Percentiles rank a stretch among this genome's conserved stretches.
phyloP scores from a whole-genome alignment of 1,140 invertebrate species.

The Meteorus sp. region DNA sequence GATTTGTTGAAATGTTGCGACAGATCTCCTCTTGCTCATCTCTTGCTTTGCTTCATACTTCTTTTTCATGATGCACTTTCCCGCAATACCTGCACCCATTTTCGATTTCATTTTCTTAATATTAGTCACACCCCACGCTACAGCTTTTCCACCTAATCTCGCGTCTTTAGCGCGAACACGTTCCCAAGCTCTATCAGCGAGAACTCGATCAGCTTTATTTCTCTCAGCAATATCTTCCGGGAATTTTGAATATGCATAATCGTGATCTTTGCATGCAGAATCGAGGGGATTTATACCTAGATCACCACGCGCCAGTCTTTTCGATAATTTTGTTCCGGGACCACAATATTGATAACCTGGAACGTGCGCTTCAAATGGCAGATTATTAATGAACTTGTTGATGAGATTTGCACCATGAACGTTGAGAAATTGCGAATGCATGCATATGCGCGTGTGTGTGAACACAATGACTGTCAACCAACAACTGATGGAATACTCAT shows the following conservation, averaged over 20 bases:
- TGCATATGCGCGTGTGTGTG: not conserved
- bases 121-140: slow-evolving; percentile 40
- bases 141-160: slow-evolving; percentile 39
- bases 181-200: slow-evolving; percentile 48
- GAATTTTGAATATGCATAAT: slow-evolving; percentile 47
- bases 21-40: too few species aligned
- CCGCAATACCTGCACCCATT: too few species aligned
- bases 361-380: too few species aligned
- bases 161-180: slow-evolving; percentile 47
- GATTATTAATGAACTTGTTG: not conserved
- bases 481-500: not conserved
- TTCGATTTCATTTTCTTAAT: slow-evolving; percentile 38
- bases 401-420: not conserved
- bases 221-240: not conserved
- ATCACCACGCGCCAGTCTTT: too few species aligned
- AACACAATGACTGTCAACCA: not conserved
- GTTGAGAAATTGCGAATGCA: not conserved
- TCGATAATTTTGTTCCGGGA: too few species aligned
- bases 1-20: too few species aligned
- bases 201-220: slow-evolving; percentile 46
- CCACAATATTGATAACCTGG: too few species aligned
- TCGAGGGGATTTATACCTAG: slow-evolving; percentile 26
- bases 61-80: too few species aligned
- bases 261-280: slow-evolving; percentile 27
- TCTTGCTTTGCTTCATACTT: too few species aligned